phyloP scores from a whole-genome alignment of 2,113 vertebrate species.

The Pseudorectes ferrugineus region DNA sequence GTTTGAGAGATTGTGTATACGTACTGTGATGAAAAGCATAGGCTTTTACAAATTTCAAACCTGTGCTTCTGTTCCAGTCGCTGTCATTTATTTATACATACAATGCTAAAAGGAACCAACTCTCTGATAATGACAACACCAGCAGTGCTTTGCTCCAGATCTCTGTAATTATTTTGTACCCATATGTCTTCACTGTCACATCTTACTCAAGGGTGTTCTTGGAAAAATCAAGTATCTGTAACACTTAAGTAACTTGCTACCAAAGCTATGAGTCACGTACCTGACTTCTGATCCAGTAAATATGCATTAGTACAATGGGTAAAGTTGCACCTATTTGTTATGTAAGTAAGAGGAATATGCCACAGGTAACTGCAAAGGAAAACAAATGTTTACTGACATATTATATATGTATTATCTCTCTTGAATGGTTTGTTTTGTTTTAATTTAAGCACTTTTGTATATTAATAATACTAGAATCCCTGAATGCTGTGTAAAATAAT shows the following conservation, averaged over 20 bases:
- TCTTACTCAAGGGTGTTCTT: background rate
- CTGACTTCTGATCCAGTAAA: conserved; percentile 81
- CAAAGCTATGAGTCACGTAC: conserved; percentile 57
- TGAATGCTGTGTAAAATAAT: background rate
- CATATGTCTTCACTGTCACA: background rate
- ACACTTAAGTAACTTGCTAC: background rate
- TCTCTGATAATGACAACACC: background rate
- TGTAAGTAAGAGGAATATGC: conserved; percentile 88
- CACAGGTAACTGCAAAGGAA: conserved; percentile 77
- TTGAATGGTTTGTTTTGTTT: background rate
- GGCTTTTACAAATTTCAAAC: background rate
- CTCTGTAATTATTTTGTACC: background rate
- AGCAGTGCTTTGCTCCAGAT: background rate
- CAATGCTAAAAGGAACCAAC: background rate
- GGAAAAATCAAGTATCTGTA: background rate
- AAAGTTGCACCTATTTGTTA: conserved; percentile 78
- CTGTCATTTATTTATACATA: background rate
- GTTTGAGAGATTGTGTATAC: background rate
- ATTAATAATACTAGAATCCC: background rate
- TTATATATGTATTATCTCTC: background rate
- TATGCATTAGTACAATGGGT: conserved; percentile 69
- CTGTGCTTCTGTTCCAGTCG: background rate
- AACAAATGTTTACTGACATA: background rate
- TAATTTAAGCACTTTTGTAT: background rate
- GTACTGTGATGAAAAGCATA: background rate